A percentile compares a stretch with the other conserved stretches of the same genome.
Evolutionary conservation across 2,797 vertebrate species (phyloP).

Genomic region (Anisognathus igniventris): DNA sequence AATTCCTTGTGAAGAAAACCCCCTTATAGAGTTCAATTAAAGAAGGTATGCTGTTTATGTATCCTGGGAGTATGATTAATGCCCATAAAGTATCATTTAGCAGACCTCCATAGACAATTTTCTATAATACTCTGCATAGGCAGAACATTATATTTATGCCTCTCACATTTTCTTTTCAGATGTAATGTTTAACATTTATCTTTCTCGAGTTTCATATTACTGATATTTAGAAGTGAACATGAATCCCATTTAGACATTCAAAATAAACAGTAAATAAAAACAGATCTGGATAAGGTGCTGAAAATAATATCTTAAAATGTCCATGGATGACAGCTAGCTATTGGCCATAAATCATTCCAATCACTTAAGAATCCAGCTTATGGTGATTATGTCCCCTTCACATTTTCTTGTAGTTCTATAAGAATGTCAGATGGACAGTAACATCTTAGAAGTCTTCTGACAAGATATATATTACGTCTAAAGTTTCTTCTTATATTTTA

Average conservation of each 20-base stretch:
- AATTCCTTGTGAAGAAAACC: background rate
- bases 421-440: fast-evolving
- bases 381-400: background rate
- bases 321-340: background rate
- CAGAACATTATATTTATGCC: background rate
- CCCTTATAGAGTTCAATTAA: background rate
- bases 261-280: background rate
- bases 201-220: background rate
- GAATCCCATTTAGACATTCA: background rate
- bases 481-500: background rate
- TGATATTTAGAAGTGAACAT: background rate
- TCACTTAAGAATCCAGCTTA: background rate
- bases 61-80: background rate
- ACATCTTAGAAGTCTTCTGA: background rate
- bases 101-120: background rate
- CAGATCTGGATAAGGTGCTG: background rate
- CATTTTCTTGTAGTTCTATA: background rate
- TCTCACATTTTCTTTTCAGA: background rate
- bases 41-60: fast-evolving
- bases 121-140: background rate
- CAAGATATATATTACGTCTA: background rate
- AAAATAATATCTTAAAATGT: background rate
- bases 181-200: background rate
- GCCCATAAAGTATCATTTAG: background rate
- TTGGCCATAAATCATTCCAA: background rate